Base-by-base conservation (phyloP, 2,888 invertebrate genomes). In the Andricus curvator region DNA sequence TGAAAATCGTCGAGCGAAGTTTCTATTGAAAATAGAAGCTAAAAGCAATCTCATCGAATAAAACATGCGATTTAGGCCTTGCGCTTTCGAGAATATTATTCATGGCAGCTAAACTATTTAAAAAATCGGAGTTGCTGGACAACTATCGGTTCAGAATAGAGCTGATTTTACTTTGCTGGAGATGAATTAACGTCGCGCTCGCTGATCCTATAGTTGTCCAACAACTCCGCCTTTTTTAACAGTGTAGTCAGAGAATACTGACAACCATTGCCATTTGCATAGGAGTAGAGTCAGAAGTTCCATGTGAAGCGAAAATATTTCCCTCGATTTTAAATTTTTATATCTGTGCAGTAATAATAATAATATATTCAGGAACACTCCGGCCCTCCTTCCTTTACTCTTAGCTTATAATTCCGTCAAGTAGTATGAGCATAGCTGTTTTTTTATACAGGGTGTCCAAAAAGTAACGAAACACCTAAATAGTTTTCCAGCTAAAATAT, bases 171-270 rank as follows among this genome's bases (percentile, higher is more conserved):
- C 33, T 33, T 4, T 2, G 33, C 5, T 33, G 33, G 33, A 33
- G 33, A 33, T 33, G 33, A 33, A 33, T 33, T 33, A 33, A 33
- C 33, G 2, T 3, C 4, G 5, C 3, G 33, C 33, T 33, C 3
- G 33, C 4, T 33, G 33, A 33, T 4, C 33, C 33, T 33, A 5
- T 33, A 33, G 33, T 33, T 33, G 33, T 33, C 33, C 5, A 3
- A 33, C 5, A 33, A 33, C 33, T 33, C 33, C 4, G 33, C 5
- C 33, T 5, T 33, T 33, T 33, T 33, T 29, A 29, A 29, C 29
- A 29, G 29, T 29, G 29, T 29, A 88, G 87, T 89, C 87, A 86
- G 81, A 86, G 80, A 84, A 82, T 82, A 83, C 80, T 74, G 70
- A 81, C 80, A 82, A 81, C 67, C 9, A n/a, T 41, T 41, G 37